Percentiles rank a stretch among this genome's conserved stretches.
Evolutionary conservation across 1,140 invertebrate species (phyloP).

Genomic region (Antheraea pernyi): DNA sequence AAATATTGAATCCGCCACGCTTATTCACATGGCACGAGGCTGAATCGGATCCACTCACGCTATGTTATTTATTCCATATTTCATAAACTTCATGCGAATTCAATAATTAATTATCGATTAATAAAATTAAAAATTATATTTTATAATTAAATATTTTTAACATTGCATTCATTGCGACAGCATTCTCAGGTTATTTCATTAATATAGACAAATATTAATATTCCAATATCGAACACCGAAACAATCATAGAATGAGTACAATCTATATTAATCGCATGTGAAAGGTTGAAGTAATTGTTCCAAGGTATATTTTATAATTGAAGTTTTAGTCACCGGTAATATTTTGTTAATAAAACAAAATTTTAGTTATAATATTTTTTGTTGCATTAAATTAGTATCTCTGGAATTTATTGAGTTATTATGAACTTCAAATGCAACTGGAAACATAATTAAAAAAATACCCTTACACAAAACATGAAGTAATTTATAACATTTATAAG

Average conservation of each 20-base stretch:
- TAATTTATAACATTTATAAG: background rate
- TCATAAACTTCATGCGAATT: slow-evolving; percentile 24
- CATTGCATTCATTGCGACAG: background rate
- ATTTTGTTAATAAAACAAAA: too few species aligned
- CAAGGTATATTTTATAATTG: too few species aligned
- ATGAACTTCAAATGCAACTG: too few species aligned
- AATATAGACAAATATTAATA: too few species aligned
- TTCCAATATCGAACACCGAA: too few species aligned
- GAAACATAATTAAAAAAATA: background rate
- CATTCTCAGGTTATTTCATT: too few species aligned
- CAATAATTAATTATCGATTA: slow-evolving; percentile 17
- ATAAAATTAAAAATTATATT: background rate
- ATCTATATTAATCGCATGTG: background rate
- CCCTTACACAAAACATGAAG: background rate
- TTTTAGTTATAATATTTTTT: too few species aligned
- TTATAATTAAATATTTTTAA: background rate
- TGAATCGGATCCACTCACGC: slow-evolving; percentile 32
- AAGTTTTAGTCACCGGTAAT: too few species aligned
- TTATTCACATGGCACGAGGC: slow-evolving; percentile 55
- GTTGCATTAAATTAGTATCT: too few species aligned
- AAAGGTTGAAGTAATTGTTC: background rate
- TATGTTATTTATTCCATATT: slow-evolving; percentile 20
- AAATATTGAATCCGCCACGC: slow-evolving; percentile 67
- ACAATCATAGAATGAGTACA: too few species aligned
- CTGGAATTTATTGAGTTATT: too few species aligned